Base-by-base conservation (phyloP, 1,140 invertebrate genomes). In the Drosophila repleta region DNA sequence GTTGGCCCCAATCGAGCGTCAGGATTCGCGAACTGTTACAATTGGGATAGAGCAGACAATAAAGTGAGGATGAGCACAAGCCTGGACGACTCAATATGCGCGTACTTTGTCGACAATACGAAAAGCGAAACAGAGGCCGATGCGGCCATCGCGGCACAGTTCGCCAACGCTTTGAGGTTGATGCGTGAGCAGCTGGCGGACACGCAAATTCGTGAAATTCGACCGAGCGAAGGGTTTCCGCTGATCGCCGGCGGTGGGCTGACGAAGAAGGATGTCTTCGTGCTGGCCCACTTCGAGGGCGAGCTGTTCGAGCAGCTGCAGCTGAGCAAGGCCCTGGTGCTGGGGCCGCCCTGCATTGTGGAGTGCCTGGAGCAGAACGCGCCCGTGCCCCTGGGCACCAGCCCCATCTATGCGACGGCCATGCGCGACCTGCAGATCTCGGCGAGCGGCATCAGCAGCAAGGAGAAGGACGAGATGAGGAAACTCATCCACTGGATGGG, bases 401-500 rank as follows among this genome's bases (percentile, higher is more conserved):
- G 94, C 76, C 96, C 97, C n/a, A 93, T 97, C 10, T 96, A 94
- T 80, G 96, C 95, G 21, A 94, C 96, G 37, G 95, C 96, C 0
- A 97, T 98, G 97, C 94, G 95, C 76, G 94, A 94, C 53, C 87
- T 97, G 3, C 92, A 95, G 6, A 92, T 97, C 26, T 95, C 95
- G 7, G 94, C 95, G 52, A 96, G 96, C 49, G 95, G 95, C 46
- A 92, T 97, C 26, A 91, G 92, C 37, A 93, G 93, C 78, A 79
- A 92, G 43, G 91, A 92, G 51, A 96, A 96, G 92, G 95, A 90
- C 3, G 92, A 94, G 29, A 92, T 98, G 4, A 94, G 95, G 81
- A 92, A 93, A 20, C 94, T 95, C 79, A 94, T 98, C 0, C 93
- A 95, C 77, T 95, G 95, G 90, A 98, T 98, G 97, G 96, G 96